Conservation (phyloP, 2,797 vertebrate genomes). For the Pangasius krempfi region DNA sequence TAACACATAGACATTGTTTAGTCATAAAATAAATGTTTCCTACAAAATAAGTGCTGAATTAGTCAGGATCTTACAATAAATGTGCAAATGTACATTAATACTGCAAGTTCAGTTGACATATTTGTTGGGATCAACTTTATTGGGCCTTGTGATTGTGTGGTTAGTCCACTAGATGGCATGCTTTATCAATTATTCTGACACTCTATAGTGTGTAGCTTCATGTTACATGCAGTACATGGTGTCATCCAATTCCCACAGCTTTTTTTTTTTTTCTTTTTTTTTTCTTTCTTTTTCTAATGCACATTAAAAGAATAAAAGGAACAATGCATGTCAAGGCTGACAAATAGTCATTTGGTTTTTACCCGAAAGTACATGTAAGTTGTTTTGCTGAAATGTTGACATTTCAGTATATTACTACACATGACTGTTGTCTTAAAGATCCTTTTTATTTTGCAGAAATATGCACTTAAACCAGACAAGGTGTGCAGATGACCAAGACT, state of each 20-base stretch:
- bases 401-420: background rate
- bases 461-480: background rate
- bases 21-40: background rate
- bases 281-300: background rate
- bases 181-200: slow-evolving; percentile 48
- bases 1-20: background rate
- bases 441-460: slow-evolving; percentile 23
- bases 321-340: background rate
- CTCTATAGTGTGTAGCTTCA: background rate
- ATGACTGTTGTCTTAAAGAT: slow-evolving; percentile 23
- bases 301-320: background rate
- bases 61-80: background rate
- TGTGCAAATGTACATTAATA: background rate
- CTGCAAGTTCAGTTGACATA: background rate
- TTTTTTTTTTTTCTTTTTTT: background rate
- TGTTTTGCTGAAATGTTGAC: background rate
- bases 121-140: background rate
- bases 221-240: slow-evolving; percentile 24
- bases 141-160: slow-evolving; percentile 42
- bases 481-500: background rate
- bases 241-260: slow-evolving; percentile 9
- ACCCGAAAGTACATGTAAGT: background rate
- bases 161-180: slow-evolving; percentile 72
- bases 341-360: background rate
- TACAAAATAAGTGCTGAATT: background rate